Conservation (phyloP, 30 jellyfish, hydroid and myxozoan species). For the Clytia hemisphaerica region DNA sequence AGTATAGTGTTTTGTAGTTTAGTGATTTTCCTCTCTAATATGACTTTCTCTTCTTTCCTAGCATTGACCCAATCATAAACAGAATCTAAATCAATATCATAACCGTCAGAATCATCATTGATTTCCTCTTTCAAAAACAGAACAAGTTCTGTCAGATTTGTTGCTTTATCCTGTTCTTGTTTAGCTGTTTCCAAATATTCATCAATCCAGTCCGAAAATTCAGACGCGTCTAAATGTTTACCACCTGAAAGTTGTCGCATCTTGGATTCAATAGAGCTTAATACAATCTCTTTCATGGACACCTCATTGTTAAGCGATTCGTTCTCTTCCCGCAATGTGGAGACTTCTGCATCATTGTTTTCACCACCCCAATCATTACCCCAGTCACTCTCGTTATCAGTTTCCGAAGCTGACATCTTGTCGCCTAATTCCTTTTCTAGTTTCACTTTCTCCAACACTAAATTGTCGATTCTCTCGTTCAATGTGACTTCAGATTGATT, state of each 20-base stretch:
- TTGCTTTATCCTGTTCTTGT: neutral
- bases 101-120: neutral
- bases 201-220: slow-evolving; percentile 28
- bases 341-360: slow-evolving; percentile 8
- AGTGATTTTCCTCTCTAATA: neutral
- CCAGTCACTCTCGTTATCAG: slow-evolving; percentile 16
- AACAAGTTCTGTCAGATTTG: neutral
- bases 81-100: neutral
- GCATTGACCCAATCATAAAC: neutral
- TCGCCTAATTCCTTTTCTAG: neutral
- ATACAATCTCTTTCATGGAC: slow-evolving; percentile 33
- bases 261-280: slow-evolving; percentile 28
- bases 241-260: slow-evolving; percentile 18
- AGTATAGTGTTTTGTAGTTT: neutral
- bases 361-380: slow-evolving; percentile 17
- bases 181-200: neutral
- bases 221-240: slow-evolving; percentile 23
- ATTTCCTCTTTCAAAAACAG: neutral
- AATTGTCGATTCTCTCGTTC: slow-evolving; percentile 6
- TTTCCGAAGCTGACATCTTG: neutral
- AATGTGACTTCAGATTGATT: neutral
- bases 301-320: slow-evolving; percentile 37
- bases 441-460: slow-evolving; percentile 7
- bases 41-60: neutral
- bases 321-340: slow-evolving; percentile 9